Evolutionary conservation across 2,888 invertebrate genomes (phyloP).

Genomic region (Bedellia somnulentella): DNA sequence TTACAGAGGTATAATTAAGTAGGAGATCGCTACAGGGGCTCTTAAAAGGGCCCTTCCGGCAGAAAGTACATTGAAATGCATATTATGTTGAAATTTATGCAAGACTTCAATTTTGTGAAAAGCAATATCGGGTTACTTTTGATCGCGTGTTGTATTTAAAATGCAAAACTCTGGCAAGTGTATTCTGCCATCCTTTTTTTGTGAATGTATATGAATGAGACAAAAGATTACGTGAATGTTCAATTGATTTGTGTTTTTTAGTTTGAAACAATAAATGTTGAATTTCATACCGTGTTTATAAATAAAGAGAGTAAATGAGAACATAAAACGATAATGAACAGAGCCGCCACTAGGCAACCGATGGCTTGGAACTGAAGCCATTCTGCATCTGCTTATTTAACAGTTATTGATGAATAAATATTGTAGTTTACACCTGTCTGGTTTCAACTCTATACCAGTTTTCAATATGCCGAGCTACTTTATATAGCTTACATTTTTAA

Average conservation of each 20-base stretch:
- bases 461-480: too few relatives aligned
- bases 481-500: too few relatives aligned
- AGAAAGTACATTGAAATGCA: constrained; percentile 18
- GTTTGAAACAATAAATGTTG: too few relatives aligned
- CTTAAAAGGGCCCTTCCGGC: constrained; percentile 15
- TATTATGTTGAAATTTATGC: constrained; percentile 21
- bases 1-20: constrained; percentile 23
- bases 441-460: too few relatives aligned
- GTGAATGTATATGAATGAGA: too few relatives aligned
- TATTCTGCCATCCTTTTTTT: too few relatives aligned
- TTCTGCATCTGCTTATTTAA: not conserved
- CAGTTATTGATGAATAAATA: constrained; percentile 3
- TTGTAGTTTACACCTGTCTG: constrained; percentile 3
- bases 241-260: too few relatives aligned
- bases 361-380: constrained; percentile 3
- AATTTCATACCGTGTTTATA: not conserved
- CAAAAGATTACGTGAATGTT: too few relatives aligned
- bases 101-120: constrained; percentile 13
- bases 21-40: constrained; percentile 17
- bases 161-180: too few relatives aligned
- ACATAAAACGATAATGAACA: constrained; percentile 6
- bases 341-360: constrained; percentile 6
- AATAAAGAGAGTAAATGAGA: constrained; percentile 1
- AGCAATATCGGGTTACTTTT: constrained; percentile 8
- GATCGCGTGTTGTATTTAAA: too few relatives aligned